phyloP scores from a whole-genome alignment of 2,113 vertebrate species.

The Motacilla tschutschensis region DNA sequence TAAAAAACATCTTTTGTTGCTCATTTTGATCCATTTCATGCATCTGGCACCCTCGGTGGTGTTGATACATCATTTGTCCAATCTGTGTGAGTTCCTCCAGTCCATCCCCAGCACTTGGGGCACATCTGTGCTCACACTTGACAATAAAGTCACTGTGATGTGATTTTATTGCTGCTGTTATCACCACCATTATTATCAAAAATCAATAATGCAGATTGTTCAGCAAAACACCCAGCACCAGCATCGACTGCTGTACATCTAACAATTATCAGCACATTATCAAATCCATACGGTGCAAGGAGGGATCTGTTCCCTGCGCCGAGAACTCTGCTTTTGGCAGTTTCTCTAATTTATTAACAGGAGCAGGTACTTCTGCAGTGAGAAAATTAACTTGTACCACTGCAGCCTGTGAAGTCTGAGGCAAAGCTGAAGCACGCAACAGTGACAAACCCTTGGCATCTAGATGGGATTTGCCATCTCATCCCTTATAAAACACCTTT shows the following conservation, averaged over 20 bases:
- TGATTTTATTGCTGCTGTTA: not conserved
- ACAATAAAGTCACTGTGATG: not conserved
- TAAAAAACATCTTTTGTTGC: not conserved
- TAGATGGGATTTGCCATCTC: not conserved
- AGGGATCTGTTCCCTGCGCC: not conserved
- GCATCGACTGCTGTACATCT: not conserved
- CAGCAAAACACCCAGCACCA: not conserved
- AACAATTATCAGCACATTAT: not conserved
- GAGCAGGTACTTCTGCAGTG: not conserved
- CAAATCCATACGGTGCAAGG: not conserved
- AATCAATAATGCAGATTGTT: not conserved
- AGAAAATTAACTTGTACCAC: not conserved
- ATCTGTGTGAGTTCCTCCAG: not conserved
- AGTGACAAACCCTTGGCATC: not conserved
- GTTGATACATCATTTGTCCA: not conserved
- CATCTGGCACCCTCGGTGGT: not conserved
- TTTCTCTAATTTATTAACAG: not conserved
- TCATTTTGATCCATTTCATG: not conserved
- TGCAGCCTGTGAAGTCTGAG: not conserved
- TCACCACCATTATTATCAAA: not conserved
- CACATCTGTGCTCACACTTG: not conserved
- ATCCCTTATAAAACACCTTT: not conserved
- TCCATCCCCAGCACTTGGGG: not conserved
- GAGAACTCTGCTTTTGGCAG: not conserved
- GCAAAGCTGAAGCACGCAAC: not conserved